These are phyloP conservation scores for Mustelus asterias DNA, from an alignment of 2,113 vertebrate genomes.

Conservation along the genomic window DNA sequence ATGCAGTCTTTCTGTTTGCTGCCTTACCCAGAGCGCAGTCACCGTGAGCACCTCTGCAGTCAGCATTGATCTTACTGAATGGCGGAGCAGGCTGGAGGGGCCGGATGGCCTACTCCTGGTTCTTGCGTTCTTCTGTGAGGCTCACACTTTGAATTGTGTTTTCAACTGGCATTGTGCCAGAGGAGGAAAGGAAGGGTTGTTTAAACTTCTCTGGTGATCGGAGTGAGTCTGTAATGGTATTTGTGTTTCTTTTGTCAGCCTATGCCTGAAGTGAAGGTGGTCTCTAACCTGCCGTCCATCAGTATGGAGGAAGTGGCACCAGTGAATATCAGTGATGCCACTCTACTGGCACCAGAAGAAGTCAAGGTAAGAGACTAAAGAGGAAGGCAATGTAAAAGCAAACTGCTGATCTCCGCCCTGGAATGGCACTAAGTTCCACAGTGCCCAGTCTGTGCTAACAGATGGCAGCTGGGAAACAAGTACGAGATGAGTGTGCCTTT, in stretches of 20 bases:
- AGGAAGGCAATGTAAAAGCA: too few relatives aligned
- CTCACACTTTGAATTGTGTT: not conserved
- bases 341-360: slow-evolving; percentile 87
- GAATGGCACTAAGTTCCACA: not conserved
- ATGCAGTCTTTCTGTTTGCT: not conserved
- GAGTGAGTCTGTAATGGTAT: not conserved
- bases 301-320: slow-evolving; percentile 93
- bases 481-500: not conserved
- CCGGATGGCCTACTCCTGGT: too few relatives aligned
- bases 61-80: too few relatives aligned
- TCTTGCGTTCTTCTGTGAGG: not conserved
- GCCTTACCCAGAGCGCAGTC: not conserved
- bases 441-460: not conserved
- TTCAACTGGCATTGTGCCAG: too few relatives aligned
- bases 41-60: too few relatives aligned
- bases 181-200: not conserved
- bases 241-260: slow-evolving; percentile 56
- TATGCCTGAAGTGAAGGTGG: slow-evolving; percentile 84
- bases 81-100: too few relatives aligned
- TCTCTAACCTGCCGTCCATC: slow-evolving; percentile 86
- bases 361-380: slow-evolving; percentile 69
- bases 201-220: not conserved
- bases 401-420: not conserved
- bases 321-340: slow-evolving; percentile 73
- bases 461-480: not conserved